A percentile compares a stretch with the other conserved stretches of the same genome.
These are phyloP conservation scores for Tachyglossus aculeatus DNA, from an alignment of 2,797 vertebrate genomes.

Conservation along the genomic window DNA sequence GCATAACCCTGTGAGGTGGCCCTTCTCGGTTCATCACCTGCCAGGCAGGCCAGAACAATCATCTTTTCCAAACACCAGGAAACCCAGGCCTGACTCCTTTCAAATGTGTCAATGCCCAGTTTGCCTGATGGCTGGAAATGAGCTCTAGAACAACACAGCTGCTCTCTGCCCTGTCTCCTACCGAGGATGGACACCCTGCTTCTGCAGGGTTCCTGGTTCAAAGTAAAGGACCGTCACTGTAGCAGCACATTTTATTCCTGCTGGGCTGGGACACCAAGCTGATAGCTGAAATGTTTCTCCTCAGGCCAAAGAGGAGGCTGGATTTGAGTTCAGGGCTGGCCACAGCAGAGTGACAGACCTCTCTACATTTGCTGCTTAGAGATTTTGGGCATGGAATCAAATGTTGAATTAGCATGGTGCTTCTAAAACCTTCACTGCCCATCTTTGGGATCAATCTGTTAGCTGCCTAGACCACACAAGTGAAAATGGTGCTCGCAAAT, in stretches of 20 bases:
- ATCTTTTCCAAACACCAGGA: not conserved
- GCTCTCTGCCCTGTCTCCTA: not conserved
- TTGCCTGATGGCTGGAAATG: not conserved
- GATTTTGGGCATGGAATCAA: not conserved
- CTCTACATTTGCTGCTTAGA: not conserved
- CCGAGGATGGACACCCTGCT: rapidly evolving
- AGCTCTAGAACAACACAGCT: not conserved
- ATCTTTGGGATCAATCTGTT: conserved; percentile 71
- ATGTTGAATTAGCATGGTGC: conserved; percentile 43
- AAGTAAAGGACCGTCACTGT: not conserved
- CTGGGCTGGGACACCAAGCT: not conserved
- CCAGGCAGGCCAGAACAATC: not conserved
- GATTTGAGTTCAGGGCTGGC: not conserved
- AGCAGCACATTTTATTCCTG: not conserved
- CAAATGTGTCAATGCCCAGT: not conserved
- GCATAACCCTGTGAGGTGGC: not conserved
- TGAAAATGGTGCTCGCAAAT: conserved; percentile 87
- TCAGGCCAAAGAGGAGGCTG: not conserved
- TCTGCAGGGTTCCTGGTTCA: not conserved
- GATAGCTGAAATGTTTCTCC: not conserved
- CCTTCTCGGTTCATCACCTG: not conserved
- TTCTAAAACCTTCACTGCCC: conserved; percentile 27
- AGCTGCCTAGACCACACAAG: conserved; percentile 93
- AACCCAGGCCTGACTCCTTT: not conserved
- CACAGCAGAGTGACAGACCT: not conserved